Evolutionary conservation across 1,140 invertebrate species (phyloP).

Genomic region (Mercenaria mercenaria): DNA sequence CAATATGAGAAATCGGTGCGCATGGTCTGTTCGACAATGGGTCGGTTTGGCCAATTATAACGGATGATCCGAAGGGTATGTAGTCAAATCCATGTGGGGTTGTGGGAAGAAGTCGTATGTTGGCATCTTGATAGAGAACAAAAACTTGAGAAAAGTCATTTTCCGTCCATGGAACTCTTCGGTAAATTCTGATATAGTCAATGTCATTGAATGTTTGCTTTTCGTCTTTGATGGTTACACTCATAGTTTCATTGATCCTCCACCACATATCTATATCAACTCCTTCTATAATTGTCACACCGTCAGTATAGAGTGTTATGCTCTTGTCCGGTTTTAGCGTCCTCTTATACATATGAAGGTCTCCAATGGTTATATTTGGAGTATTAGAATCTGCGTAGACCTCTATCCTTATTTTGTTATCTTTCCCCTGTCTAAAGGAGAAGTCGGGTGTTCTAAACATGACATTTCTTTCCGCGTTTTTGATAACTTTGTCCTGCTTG

Average conservation of each 20-base stretch:
- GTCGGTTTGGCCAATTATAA: conserved; percentile 75
- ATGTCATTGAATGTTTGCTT: conserved; percentile 23
- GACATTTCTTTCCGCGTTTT: background rate
- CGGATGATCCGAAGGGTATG: conserved; percentile 79
- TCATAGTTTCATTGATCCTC: conserved; percentile 72
- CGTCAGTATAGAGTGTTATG: conserved; percentile 59
- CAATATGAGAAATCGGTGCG: conserved; percentile 68
- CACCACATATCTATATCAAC: conserved; percentile 79
- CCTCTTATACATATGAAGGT: conserved; percentile 26
- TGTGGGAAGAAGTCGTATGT: conserved; percentile 70
- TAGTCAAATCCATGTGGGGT: conserved; percentile 77
- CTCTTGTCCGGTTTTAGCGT: background rate
- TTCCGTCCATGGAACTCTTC: conserved; percentile 64
- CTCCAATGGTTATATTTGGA: background rate
- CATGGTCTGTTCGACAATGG: conserved; percentile 62
- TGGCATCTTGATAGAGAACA: conserved; percentile 79
- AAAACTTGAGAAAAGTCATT: conserved; percentile 73
- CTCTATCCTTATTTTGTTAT: conserved; percentile 48
- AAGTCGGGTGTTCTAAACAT: conserved; percentile 70
- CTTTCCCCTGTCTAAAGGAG: conserved; percentile 65
- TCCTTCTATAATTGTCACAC: conserved; percentile 69
- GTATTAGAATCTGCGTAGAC: background rate
- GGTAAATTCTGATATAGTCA: conserved; percentile 68
- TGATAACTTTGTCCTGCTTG: conserved; percentile 8
- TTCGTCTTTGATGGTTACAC: conserved; percentile 38